Conservation (phyloP, 2,888 invertebrate species). For the Azorinus chamasolen region DNA sequence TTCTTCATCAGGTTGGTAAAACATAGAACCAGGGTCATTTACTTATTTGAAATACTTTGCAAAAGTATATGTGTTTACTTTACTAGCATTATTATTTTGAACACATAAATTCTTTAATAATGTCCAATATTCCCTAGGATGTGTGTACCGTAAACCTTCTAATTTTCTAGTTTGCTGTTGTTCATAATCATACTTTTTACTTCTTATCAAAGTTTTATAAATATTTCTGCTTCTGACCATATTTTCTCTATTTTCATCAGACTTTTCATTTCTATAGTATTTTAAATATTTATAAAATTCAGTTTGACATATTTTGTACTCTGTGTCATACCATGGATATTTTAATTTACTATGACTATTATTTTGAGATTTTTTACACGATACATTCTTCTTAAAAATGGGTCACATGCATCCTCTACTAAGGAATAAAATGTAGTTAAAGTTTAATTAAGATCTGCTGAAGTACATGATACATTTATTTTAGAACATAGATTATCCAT, state of each 20-base stretch:
- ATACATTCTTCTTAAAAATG: neutral
- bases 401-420: neutral
- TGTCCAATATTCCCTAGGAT: no score
- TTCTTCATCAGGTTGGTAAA: no score
- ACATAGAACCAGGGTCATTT: no score
- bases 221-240: neutral
- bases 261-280: no score
- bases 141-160: no score
- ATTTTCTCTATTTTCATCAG: slow-evolving; percentile 1
- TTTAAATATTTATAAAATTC: neutral
- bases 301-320: neutral
- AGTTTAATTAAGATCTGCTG: neutral
- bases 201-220: no score
- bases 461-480: neutral
- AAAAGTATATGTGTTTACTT: no score
- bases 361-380: neutral
- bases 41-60: no score
- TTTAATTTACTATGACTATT: neutral
- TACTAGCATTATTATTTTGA: no score
- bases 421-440: neutral
- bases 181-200: no score
- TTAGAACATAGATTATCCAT: neutral
- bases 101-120: no score
- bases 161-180: no score
- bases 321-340: neutral